Evolutionary conservation across 2,797 vertebrate species (phyloP), one percentile per base, ranked within the genome.

Genomic region (Chelonia mydas): DNA sequence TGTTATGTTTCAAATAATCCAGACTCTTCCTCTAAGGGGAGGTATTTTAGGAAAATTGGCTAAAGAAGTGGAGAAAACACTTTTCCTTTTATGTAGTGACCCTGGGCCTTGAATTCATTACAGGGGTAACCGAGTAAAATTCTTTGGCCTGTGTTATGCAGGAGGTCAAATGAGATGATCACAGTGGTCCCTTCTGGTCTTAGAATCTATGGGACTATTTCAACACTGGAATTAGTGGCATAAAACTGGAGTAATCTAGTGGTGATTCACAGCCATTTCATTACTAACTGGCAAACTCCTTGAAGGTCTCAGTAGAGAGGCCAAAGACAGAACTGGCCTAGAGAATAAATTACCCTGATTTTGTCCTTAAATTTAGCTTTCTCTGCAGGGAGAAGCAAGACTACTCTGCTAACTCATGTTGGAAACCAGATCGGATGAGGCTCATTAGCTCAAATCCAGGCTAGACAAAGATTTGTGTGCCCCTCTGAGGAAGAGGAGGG

Each of bases 271-370:
- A 47, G 11, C 72, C 82, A 79, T 90, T 87, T 45, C 16, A 68
- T 25, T 50, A 31, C 41, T 93, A 93, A 93, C 91, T 84, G 59
- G 16, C 45, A 90, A 13, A 50, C 89, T 5, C 78, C 37, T 8
- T 87, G 33, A 54, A 13, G 83, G 53, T 82, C 53, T 87, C 49
- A 55, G 8, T 50, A 57, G 41, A 54, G 86, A 89, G 57, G n/a
- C 49, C 81, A 87, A 54, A 57, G 37, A 0, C 0, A 85, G 19
- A 88, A 72, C 33, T 77, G 5, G 23, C 61, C 10, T 41, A 25
- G 12, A 37, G 11, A 79, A 74, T 83, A 88, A 93, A 83, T 93
- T n/a, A 33, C 15, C 77, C 13, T 2, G 5, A 53, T 27, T 28
- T 27, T 33, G 10, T 84, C 87, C 81, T 78, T 83, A 86, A 84